phyloP scores from a whole-genome alignment of 2,113 vertebrate species.

The Hypocryptadius cinnamomeus region DNA sequence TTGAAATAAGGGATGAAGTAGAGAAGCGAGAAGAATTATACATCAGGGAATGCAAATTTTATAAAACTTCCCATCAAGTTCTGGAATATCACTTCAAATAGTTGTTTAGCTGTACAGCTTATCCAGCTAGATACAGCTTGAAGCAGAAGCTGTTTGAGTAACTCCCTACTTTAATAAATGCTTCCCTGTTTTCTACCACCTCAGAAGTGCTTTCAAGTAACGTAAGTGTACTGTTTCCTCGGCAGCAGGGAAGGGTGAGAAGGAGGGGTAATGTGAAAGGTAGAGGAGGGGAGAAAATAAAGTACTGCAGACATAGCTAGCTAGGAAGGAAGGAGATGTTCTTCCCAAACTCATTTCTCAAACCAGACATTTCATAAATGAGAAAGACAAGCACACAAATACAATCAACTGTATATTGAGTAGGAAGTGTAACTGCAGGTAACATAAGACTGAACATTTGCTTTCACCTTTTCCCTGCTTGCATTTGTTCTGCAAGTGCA shows the following conservation, averaged over 20 bases:
- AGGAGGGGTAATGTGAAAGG: not conserved
- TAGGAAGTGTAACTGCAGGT: not conserved
- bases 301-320: not conserved
- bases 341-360: not conserved
- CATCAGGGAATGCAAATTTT: not conserved
- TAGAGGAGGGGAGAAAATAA: not conserved
- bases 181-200: not conserved
- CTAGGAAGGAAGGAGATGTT: not conserved
- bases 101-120: not conserved
- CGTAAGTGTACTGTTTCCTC: accelerated
- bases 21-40: not conserved
- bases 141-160: not conserved
- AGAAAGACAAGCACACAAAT: not conserved
- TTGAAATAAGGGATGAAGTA: not conserved
- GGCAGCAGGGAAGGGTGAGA: not conserved
- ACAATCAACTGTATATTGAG: not conserved
- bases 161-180: not conserved
- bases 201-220: not conserved
- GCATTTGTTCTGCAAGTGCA: not conserved
- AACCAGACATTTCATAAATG: not conserved
- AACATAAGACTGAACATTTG: not conserved
- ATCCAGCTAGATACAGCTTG: not conserved
- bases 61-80: not conserved
- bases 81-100: not conserved
- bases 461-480: not conserved